These are phyloP conservation scores for Arctopsyche grandis DNA, from an alignment of 1,140 invertebrate genomes.

Conservation along the genomic window DNA sequence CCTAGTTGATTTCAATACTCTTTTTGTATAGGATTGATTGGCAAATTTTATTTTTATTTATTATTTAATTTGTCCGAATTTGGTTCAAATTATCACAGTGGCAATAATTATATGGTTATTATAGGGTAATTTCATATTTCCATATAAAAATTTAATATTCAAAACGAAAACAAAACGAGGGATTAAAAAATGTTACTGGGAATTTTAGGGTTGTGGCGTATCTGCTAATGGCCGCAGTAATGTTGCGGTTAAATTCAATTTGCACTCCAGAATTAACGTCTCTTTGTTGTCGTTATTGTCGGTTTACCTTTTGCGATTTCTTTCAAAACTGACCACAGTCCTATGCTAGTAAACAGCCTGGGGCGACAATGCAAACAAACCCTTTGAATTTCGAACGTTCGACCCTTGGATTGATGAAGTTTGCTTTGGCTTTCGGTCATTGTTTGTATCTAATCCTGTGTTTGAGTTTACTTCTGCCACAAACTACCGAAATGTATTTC, in stretches of 20 bases:
- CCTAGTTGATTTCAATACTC: too few species aligned
- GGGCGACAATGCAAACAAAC: not conserved
- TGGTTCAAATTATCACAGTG: too few species aligned
- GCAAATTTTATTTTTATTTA: too few species aligned
- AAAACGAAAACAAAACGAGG: not conserved
- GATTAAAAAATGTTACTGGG: not conserved
- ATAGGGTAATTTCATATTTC: too few species aligned
- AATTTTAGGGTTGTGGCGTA: not conserved
- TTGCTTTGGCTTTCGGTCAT: not conserved
- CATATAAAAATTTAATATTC: too few species aligned
- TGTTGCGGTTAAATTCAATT: constrained; percentile 35
- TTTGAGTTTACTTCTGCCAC: too few species aligned
- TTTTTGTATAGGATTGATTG: too few species aligned
- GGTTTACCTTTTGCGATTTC: not conserved
- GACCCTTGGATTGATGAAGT: not conserved
- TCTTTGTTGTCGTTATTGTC: not conserved
- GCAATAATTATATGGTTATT: too few species aligned
- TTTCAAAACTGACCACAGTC: not conserved
- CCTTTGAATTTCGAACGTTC: not conserved
- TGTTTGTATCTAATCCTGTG: not conserved
- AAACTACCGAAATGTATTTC: too few species aligned
- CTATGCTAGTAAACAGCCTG: not conserved
- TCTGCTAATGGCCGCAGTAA: not conserved
- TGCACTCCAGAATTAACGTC: constrained; percentile 5
- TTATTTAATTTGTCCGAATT: too few species aligned